Conservation (phyloP, 2,113 vertebrate genomes). For the Dolichotis patagonum region DNA sequence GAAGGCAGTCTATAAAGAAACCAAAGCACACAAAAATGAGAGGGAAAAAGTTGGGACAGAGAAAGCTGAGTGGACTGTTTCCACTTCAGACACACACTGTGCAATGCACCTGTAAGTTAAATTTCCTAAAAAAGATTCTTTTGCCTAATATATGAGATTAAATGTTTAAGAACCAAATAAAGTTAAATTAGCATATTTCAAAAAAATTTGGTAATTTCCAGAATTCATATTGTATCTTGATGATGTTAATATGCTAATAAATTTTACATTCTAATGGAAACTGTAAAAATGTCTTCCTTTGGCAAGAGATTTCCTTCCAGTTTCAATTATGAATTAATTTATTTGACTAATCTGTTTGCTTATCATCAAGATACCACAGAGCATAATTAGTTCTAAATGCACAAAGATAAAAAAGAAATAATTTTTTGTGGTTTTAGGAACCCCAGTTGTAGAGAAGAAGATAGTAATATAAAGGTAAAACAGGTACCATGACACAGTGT, state of each 20-base stretch:
- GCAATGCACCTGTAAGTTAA: too few relatives aligned
- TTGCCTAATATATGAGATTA: too few relatives aligned
- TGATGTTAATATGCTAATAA: not conserved
- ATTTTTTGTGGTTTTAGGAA: not conserved
- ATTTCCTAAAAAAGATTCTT: too few relatives aligned
- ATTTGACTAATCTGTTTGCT: not conserved
- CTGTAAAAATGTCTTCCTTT: not conserved
- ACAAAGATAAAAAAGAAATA: not conserved
- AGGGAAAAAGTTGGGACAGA: too few relatives aligned
- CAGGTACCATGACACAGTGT: not conserved
- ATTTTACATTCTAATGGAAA: not conserved
- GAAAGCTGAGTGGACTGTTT: too few relatives aligned
- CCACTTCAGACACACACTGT: too few relatives aligned
- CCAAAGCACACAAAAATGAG: too few relatives aligned
- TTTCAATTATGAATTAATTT: not conserved
- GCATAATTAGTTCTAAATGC: not conserved
- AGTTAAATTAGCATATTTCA: too few relatives aligned
- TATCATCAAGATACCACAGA: not conserved
- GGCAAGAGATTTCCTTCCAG: not conserved
- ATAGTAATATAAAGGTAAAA: not conserved
- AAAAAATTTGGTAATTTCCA: not conserved
- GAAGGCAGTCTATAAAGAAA: too few relatives aligned
- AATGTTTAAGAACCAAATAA: too few relatives aligned
- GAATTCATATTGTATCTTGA: not conserved
- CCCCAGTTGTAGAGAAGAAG: not conserved